phyloP scores from a whole-genome alignment of 2,113 vertebrate species.

The crab-eating macaque (Macaca fascicularis) region T2T-MFA8v1.1 NC_088379.1:78739001-78739500 shows the following conservation, averaged over 20 bases:
- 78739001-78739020: constrained; percentile 25
- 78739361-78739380: not conserved
- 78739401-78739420: not conserved
- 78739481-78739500: not conserved
- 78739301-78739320: not conserved
- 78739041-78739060: not conserved
- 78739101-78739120: not conserved
- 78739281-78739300: not conserved
- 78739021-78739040: not conserved
- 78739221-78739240: not conserved
- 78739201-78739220: not conserved
- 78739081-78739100: not conserved
- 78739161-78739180: not conserved
- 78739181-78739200: not conserved
- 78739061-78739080: not conserved
- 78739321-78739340: constrained; percentile 4
- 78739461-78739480: not conserved
- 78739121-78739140: not conserved
- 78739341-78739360: not conserved
- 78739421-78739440: not conserved
- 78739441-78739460: not conserved
- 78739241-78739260: not conserved
- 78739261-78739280: not conserved
- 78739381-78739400: not conserved
- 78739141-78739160: not conserved